phyloP scores from a whole-genome alignment of 2,797 vertebrate genomes.

The Sebastes diploproa region DNA sequence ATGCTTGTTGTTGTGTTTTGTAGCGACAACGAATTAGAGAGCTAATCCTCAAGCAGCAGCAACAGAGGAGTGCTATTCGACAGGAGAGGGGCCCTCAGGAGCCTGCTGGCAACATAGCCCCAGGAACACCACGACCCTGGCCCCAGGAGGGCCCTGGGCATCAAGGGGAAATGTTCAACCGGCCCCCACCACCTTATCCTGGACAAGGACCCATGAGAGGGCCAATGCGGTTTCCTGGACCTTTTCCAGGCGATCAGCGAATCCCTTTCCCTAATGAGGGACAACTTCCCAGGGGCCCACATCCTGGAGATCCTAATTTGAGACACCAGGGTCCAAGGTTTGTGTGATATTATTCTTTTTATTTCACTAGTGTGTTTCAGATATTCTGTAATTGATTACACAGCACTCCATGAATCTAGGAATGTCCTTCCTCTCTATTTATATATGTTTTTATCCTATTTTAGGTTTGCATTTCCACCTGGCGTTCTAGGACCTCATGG shows the following conservation, averaged over 20 bases:
- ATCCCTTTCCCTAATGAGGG: slow-evolving; percentile 87
- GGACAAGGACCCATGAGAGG: slow-evolving; percentile 86
- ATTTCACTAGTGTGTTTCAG: neutral
- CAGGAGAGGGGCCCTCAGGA: slow-evolving; percentile 91
- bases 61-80: slow-evolving; percentile 92
- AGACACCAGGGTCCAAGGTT: slow-evolving; percentile 93
- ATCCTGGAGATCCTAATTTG: slow-evolving; percentile 86
- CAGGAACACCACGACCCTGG: slow-evolving; percentile 88
- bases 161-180: slow-evolving; percentile 86
- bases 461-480: slow-evolving; percentile 89
- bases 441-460: slow-evolving; percentile 23
- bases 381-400: neutral
- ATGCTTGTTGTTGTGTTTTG: slow-evolving; percentile 24
- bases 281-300: slow-evolving; percentile 85
- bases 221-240: slow-evolving; percentile 86
- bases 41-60: slow-evolving; percentile 94
- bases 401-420: neutral
- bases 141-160: slow-evolving; percentile 87
- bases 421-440: neutral
- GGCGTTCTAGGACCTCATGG: slow-evolving; percentile 83
- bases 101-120: slow-evolving; percentile 67
- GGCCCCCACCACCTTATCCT: slow-evolving; percentile 97
- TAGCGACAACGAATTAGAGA: slow-evolving; percentile 96
- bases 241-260: slow-evolving; percentile 88
- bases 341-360: slow-evolving; percentile 39